phyloP scores from a whole-genome alignment of 2,888 invertebrate genomes.

The Cephus runcator region DNA sequence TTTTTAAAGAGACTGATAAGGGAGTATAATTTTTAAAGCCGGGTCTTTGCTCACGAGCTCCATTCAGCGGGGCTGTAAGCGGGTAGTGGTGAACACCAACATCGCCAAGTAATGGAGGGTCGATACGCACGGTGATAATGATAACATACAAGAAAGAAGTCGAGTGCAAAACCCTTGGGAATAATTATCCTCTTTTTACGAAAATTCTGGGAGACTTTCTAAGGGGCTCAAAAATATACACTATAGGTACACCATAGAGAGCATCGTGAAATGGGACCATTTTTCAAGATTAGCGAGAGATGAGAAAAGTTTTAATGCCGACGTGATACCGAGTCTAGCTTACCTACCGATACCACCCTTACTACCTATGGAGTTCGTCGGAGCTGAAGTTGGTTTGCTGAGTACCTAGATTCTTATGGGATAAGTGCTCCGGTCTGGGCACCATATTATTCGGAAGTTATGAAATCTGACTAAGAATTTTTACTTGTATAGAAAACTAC shows the following conservation, averaged over 20 bases:
- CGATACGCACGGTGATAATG: neutral
- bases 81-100: neutral
- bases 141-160: neutral
- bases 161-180: constrained; percentile 1
- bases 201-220: constrained; percentile 1
- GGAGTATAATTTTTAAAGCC: neutral
- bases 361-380: constrained; percentile 31
- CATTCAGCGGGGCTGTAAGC: neutral
- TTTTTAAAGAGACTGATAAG: neutral
- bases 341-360: neutral
- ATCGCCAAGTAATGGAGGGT: neutral
- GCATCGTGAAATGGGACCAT: constrained; percentile 37
- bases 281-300: constrained; percentile 63
- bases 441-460: neutral
- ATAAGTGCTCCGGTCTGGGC: constrained; percentile 23
- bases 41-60: neutral
- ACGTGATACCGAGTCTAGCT: constrained; percentile 32
- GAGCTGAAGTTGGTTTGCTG: constrained; percentile 22
- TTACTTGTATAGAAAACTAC: neutral
- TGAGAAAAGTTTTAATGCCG: constrained; percentile 64
- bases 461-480: neutral
- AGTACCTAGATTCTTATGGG: constrained; percentile 26
- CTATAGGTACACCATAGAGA: constrained; percentile 7
- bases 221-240: constrained; percentile 15
- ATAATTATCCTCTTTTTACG: constrained; percentile 6